A percentile compares a stretch with the other conserved stretches of the same genome.
phyloP scores from a whole-genome alignment of 2,888 invertebrate species.

The Loripinus fragilis region DNA sequence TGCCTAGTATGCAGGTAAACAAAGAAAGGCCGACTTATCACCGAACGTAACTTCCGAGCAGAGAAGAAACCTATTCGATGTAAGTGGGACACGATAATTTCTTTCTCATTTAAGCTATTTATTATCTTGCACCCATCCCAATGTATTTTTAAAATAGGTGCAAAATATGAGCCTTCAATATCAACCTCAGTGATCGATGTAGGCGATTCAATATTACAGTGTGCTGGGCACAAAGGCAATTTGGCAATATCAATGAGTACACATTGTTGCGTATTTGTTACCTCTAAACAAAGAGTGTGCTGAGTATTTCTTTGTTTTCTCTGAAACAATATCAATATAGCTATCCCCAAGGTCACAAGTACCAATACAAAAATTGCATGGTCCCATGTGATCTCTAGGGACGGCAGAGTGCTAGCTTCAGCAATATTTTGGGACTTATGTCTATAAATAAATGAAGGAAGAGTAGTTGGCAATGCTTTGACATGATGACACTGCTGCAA shows the following conservation, averaged over 20 bases:
- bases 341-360: too few species aligned
- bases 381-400: too few species aligned
- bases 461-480: too few species aligned
- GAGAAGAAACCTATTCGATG: not conserved
- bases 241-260: not conserved
- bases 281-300: not conserved
- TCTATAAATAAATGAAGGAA: too few species aligned
- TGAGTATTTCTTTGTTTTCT: too few species aligned
- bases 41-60: not conserved
- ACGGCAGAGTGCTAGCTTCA: too few species aligned
- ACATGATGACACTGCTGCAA: too few species aligned
- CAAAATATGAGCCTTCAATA: too few species aligned
- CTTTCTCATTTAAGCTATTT: not conserved
- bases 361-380: too few species aligned
- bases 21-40: not conserved
- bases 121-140: not conserved
- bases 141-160: not conserved
- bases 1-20: conserved; percentile 2
- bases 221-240: not conserved
- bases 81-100: not conserved
- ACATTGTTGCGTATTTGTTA: not conserved
- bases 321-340: too few species aligned
- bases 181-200: not conserved
- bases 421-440: too few species aligned
- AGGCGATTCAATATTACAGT: not conserved